phyloP scores from a whole-genome alignment of 2,113 vertebrate species.

The Pelodiscus sinensis region DNA sequence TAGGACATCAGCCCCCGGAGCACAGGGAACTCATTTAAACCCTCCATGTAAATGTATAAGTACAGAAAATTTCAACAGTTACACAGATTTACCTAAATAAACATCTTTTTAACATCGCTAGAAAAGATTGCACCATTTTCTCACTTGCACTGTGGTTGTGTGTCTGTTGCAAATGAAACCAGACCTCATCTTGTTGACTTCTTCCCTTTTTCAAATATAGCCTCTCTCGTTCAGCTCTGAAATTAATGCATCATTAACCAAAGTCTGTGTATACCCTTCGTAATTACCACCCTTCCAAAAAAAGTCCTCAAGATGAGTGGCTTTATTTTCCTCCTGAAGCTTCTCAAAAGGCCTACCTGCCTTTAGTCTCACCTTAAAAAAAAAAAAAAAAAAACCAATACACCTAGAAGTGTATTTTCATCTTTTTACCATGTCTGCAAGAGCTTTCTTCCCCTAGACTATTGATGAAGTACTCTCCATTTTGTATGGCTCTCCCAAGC shows the following conservation, averaged over 20 bases:
- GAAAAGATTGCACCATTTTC: accelerated
- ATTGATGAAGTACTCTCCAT: neutral
- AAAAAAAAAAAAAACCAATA: neutral
- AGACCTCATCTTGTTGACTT: accelerated
- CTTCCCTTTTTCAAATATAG: neutral
- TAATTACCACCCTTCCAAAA: accelerated
- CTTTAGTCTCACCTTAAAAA: neutral
- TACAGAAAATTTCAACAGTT: too few species aligned
- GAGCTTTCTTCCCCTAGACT: neutral
- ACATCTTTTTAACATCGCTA: too few species aligned
- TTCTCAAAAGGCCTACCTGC: neutral
- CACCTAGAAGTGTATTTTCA: neutral
- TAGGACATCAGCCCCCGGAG: too few species aligned
- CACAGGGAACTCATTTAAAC: too few species aligned
- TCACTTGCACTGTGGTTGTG: neutral
- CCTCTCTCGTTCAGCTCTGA: neutral
- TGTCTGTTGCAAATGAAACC: accelerated
- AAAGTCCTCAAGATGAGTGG: neutral
- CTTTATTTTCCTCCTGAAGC: neutral
- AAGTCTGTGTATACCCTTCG: accelerated
- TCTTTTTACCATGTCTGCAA: neutral
- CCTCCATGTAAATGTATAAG: too few species aligned
- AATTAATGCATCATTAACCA: accelerated
- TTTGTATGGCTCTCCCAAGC: neutral
- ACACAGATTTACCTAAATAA: too few species aligned